Percentiles rank a stretch among this genome's conserved stretches.
Evolutionary conservation across 1,140 invertebrate genomes (phyloP).

Genomic region (Camponotus vicinus): DNA sequence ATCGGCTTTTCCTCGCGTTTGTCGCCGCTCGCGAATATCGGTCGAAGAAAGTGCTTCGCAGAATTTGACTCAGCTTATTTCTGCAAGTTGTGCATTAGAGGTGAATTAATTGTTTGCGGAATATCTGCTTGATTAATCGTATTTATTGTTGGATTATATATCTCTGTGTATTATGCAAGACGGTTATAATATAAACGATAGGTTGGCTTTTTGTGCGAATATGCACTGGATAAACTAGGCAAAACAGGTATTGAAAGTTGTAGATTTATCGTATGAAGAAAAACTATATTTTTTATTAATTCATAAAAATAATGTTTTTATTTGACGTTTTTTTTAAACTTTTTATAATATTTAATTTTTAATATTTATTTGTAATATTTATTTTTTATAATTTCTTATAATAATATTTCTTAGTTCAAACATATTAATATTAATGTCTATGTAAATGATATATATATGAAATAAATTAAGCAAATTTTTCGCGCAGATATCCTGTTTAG

Average conservation of each 20-base stretch:
- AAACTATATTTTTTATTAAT: not conserved
- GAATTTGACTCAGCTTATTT: slow-evolving; percentile 29
- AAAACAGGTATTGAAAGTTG: not conserved
- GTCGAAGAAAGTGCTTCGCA: slow-evolving; percentile 23
- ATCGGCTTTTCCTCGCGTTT: slow-evolving; percentile 26
- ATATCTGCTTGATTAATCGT: not conserved
- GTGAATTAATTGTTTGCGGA: slow-evolving; percentile 9
- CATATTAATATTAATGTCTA: not conserved
- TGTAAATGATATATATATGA: not conserved
- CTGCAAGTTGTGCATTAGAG: not conserved
- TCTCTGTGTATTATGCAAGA: not conserved
- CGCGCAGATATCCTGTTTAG: slow-evolving; percentile 26
- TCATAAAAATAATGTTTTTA: not conserved
- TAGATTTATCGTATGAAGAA: not conserved
- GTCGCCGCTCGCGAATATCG: slow-evolving; percentile 32
- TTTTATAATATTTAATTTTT: slow-evolving; percentile 1
- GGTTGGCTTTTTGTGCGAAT: not conserved
- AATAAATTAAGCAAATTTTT: not conserved
- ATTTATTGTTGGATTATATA: not conserved
- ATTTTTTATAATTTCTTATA: too few species aligned
- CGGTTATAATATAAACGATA: not conserved
- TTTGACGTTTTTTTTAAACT: not conserved
- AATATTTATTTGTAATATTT: too few species aligned
- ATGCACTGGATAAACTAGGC: not conserved
- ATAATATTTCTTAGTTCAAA: slow-evolving; percentile 14